Percentiles rank a stretch among this genome's conserved stretches.
Evolutionary conservation across 2,888 invertebrate genomes (phyloP).

Genomic region (Melieria crassipennis): DNA sequence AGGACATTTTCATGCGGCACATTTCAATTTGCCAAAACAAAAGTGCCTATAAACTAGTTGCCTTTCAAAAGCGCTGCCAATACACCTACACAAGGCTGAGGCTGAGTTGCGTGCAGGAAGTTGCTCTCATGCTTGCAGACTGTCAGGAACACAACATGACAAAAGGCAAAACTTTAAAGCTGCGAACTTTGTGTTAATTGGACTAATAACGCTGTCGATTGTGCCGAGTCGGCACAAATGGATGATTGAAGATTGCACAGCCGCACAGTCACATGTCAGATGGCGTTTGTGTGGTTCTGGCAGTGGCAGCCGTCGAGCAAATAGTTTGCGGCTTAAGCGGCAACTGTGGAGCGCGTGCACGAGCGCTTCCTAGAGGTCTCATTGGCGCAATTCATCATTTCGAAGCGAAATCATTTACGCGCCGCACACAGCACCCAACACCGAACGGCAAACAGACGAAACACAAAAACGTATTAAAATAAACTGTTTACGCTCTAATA

Average conservation of each 20-base stretch:
- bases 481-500: constrained; percentile 47
- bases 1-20: too few relatives aligned
- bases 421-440: neutral
- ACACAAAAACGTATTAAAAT: constrained; percentile 40
- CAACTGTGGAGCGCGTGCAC: neutral
- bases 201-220: constrained; percentile 50
- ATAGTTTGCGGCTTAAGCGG: neutral
- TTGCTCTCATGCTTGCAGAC: too few relatives aligned
- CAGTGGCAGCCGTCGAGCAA: too few relatives aligned
- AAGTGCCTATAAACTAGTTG: too few relatives aligned
- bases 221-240: constrained; percentile 31
- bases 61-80: too few relatives aligned
- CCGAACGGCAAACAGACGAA: neutral
- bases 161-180: too few relatives aligned
- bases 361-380: constrained; percentile 48
- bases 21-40: too few relatives aligned
- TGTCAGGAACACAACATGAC: too few relatives aligned
- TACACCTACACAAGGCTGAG: too few relatives aligned
- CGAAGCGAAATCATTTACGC: constrained; percentile 12
- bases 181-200: constrained; percentile 46
- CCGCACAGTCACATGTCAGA: neutral
- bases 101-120: too few relatives aligned
- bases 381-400: constrained; percentile 56
- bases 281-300: neutral
- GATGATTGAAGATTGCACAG: neutral